These are phyloP conservation scores for Diadromus collaris DNA, from an alignment of 2,888 invertebrate species.

Conservation along the genomic window DNA sequence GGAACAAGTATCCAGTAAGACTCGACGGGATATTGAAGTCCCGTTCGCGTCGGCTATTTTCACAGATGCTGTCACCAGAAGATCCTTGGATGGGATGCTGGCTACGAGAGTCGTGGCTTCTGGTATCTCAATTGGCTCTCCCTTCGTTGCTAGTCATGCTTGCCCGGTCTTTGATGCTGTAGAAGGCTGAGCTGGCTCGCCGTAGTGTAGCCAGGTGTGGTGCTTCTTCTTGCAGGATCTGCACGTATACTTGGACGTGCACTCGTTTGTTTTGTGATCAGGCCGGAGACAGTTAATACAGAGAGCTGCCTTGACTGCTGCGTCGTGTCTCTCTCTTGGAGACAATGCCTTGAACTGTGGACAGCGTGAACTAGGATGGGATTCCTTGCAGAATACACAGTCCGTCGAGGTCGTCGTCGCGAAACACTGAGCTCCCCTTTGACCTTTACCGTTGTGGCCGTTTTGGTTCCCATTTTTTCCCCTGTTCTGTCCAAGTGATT, in stretches of 20 bases:
- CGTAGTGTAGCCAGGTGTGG: constrained; percentile 28
- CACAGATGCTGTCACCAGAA: too few species aligned
- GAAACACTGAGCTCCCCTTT: constrained; percentile 1
- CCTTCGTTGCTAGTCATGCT: too few species aligned
- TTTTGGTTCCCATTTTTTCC: neutral
- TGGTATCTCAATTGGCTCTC: too few species aligned
- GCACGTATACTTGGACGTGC: constrained; percentile 21
- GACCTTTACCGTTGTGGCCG: neutral
- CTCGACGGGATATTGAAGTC: too few species aligned
- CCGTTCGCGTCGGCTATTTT: too few species aligned
- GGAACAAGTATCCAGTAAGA: too few species aligned
- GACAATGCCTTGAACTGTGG: constrained; percentile 7
- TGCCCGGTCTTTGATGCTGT: too few species aligned
- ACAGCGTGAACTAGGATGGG: neutral
- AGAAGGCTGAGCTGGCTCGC: neutral
- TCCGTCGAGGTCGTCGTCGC: neutral
- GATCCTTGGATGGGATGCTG: too few species aligned
- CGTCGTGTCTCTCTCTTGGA: constrained; percentile 12
- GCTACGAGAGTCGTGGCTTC: too few species aligned
- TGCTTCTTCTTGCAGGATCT: constrained; percentile 10
- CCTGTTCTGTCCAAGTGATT: neutral
- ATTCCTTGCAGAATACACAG: constrained; percentile 8
- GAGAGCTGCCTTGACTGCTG: neutral
- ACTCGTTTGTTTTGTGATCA: constrained; percentile 9
- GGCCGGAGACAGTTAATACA: constrained; percentile 29